A percentile compares a stretch with the other conserved stretches of the same genome.
These are phyloP conservation scores for Bedellia somnulentella DNA, from an alignment of 2,888 invertebrate species.

Conservation along the genomic window DNA sequence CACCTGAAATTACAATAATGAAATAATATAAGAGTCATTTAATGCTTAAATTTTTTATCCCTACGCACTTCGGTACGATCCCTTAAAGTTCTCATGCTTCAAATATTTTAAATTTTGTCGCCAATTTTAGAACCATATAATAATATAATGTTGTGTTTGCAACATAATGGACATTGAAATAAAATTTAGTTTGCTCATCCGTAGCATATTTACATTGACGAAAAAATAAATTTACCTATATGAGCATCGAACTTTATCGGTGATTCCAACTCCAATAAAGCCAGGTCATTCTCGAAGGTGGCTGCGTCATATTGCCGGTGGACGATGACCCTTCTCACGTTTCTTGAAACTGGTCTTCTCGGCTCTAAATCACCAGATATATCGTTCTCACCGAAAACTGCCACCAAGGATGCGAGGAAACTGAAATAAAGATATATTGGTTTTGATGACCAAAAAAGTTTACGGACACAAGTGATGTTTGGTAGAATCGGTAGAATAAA, in stretches of 20 bases:
- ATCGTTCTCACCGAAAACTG: slow-evolving; percentile 90
- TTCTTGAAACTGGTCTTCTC: slow-evolving; percentile 75
- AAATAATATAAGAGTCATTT: no score
- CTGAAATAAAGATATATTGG: slow-evolving; percentile 46
- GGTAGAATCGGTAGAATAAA: no score
- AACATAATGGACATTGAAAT: no score
- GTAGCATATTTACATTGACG: no score
- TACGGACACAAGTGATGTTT: not conserved
- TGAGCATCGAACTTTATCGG: slow-evolving; percentile 83
- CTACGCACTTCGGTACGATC: no score
- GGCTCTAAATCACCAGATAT: slow-evolving; percentile 83
- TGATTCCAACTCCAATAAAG: slow-evolving; percentile 81
- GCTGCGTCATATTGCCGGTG: slow-evolving; percentile 87
- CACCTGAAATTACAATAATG: no score
- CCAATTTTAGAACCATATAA: no score
- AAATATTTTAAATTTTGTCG: no score
- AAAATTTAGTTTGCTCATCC: no score
- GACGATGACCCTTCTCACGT: slow-evolving; percentile 84
- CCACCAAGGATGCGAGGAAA: slow-evolving; percentile 86
- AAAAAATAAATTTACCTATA: slow-evolving; percentile 60
- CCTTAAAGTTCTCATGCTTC: no score
- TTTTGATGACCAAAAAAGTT: not conserved
- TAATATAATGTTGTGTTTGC: no score
- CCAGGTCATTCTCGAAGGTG: slow-evolving; percentile 91
- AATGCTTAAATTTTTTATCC: no score